These are phyloP conservation scores for Harpegnathos saltator DNA, from an alignment of 1,140 invertebrate species.

Conservation along the genomic window DNA sequence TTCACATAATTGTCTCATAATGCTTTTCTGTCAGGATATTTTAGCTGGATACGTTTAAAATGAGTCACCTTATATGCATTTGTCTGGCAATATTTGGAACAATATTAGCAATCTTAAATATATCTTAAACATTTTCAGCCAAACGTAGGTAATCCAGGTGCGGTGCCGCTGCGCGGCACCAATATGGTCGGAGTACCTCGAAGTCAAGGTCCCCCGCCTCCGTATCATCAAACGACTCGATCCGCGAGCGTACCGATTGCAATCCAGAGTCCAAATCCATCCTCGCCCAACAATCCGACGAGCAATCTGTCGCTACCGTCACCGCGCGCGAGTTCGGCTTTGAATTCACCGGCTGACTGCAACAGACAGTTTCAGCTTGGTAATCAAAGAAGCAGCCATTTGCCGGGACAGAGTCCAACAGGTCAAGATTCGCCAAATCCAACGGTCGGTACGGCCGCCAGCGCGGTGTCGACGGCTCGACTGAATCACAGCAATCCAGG, in stretches of 20 bases:
- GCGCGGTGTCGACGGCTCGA: conserved; percentile 82
- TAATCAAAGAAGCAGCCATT: conserved; percentile 85
- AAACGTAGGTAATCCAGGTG: conserved; percentile 82
- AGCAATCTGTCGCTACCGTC: conserved; percentile 91
- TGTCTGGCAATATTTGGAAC: neutral
- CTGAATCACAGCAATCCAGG: conserved; percentile 90
- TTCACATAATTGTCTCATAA: no score
- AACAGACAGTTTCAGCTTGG: conserved; percentile 85
- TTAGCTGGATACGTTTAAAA: no score
- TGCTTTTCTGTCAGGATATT: no score
- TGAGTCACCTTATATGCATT: neutral
- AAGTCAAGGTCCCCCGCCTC: conserved; percentile 94
- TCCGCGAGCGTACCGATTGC: conserved; percentile 94
- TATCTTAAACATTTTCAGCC: conserved; percentile 56
- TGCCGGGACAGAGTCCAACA: conserved; percentile 89
- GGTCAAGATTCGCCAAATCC: conserved; percentile 87
- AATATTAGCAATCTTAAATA: no score
- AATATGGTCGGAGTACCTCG: conserved; percentile 87
- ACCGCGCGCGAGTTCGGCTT: conserved; percentile 89
- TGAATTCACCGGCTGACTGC: conserved; percentile 90
- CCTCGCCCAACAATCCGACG: conserved; percentile 90
- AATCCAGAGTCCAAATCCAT: conserved; percentile 90
- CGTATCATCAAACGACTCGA: conserved; percentile 93
- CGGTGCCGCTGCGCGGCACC: conserved; percentile 84
- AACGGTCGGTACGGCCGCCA: conserved; percentile 74